phyloP scores from a whole-genome alignment of 2,888 invertebrate species.

The Caenorhabditis japonica region DNA sequence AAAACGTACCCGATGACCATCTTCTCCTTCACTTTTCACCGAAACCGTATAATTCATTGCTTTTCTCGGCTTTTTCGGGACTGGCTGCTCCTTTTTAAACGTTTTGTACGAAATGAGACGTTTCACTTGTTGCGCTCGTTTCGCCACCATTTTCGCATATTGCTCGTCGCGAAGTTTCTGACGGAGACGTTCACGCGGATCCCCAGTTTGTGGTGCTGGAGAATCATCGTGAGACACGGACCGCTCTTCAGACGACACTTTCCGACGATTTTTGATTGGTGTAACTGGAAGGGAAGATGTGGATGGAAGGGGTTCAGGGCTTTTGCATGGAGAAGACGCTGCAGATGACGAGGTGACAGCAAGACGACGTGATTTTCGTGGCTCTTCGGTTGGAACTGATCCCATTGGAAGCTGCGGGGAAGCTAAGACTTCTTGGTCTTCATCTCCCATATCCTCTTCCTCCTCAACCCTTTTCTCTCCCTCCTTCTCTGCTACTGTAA shows the following conservation, averaged over 20 bases:
- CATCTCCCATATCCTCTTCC: neutral
- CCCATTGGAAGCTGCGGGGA: slow-evolving; percentile 7
- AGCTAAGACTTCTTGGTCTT: too few relatives aligned
- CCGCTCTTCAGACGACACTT: neutral
- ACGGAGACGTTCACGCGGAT: slow-evolving; percentile 2
- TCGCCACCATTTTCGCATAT: slow-evolving; percentile 40
- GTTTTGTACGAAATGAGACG: slow-evolving; percentile 33
- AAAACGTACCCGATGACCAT: too few relatives aligned
- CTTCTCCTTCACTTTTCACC: too few relatives aligned
- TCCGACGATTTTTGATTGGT: slow-evolving; percentile 25
- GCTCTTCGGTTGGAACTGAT: too few relatives aligned
- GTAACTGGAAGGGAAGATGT: slow-evolving; percentile 11
- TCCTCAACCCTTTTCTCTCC: neutral
- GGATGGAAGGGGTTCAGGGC: neutral
- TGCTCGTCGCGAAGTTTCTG: slow-evolving; percentile 17
- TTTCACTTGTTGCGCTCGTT: slow-evolving; percentile 23
- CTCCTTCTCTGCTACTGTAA: neutral
- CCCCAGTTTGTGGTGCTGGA: neutral
- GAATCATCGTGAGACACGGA: neutral
- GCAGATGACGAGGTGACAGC: neutral
- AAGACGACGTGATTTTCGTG: neutral
- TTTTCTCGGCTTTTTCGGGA: slow-evolving; percentile 33
- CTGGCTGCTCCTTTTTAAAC: neutral
- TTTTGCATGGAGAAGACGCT: neutral
- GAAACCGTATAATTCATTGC: slow-evolving; percentile 5